Evolutionary conservation across 2,797 vertebrate species (phyloP).

Genomic region (Leuciscus waleckii): DNA sequence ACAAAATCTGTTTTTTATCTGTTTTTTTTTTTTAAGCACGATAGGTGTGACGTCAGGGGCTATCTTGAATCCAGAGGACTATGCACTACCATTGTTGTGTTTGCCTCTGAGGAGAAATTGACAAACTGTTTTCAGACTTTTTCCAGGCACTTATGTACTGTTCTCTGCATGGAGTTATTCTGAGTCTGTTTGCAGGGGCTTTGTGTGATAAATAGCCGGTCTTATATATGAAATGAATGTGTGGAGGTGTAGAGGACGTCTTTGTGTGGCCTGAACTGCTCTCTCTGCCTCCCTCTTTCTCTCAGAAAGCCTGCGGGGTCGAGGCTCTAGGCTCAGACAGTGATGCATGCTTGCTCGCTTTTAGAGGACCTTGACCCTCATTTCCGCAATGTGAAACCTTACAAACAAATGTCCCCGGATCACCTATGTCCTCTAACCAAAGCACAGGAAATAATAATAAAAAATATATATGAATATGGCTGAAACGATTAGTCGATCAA

Average conservation of each 20-base stretch:
- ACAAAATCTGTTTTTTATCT: neutral
- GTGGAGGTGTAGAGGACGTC: slow-evolving; percentile 56
- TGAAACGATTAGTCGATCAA: neutral
- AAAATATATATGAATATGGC: neutral
- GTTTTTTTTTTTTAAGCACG: too few relatives aligned
- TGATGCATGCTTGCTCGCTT: slow-evolving; percentile 62
- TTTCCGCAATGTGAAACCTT: slow-evolving; percentile 62
- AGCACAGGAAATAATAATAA: slow-evolving; percentile 15
- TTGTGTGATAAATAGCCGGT: slow-evolving; percentile 59
- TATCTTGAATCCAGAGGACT: slow-evolving; percentile 38
- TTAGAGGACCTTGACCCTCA: slow-evolving; percentile 68
- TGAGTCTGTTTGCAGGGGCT: slow-evolving; percentile 39
- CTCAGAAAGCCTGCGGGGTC: slow-evolving; percentile 51
- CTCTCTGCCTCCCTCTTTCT: slow-evolving; percentile 63
- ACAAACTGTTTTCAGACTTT: slow-evolving; percentile 53
- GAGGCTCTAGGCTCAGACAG: slow-evolving; percentile 55
- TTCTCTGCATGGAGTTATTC: slow-evolving; percentile 43
- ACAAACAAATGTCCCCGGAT: slow-evolving; percentile 52
- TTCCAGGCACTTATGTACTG: slow-evolving; percentile 29
- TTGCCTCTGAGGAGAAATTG: slow-evolving; percentile 45
- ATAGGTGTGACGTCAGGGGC: neutral
- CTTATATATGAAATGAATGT: slow-evolving; percentile 51
- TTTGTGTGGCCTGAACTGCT: slow-evolving; percentile 38
- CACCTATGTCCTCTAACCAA: slow-evolving; percentile 36
- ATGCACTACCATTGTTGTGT: slow-evolving; percentile 34